Percentiles rank a stretch among this genome's conserved stretches.
phyloP scores from a whole-genome alignment of 2,113 vertebrate genomes.

The Tetrax tetrax region DNA sequence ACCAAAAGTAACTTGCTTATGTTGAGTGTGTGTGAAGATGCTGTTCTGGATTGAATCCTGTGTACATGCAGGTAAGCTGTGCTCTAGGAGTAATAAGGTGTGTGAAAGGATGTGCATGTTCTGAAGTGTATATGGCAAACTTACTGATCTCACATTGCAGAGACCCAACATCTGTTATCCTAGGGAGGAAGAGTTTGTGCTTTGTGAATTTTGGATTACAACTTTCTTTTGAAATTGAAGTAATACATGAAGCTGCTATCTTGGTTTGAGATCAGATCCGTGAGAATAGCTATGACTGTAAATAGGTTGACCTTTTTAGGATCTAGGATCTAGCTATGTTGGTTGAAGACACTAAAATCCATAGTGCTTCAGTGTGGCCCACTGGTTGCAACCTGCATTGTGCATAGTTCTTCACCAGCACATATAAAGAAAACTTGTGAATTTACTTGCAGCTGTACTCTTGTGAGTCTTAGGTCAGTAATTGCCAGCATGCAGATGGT shows the following conservation, averaged over 20 bases:
- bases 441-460: not conserved
- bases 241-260: not conserved
- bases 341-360: not conserved
- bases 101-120: not conserved
- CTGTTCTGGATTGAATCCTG: not conserved
- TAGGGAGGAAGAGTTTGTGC: not conserved
- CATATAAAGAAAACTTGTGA: not conserved
- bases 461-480: not conserved
- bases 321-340: not conserved
- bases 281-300: not conserved
- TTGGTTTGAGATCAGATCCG: not conserved
- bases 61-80: not conserved
- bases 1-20: not conserved
- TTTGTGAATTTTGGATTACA: not conserved
- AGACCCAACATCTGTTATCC: fast-evolving
- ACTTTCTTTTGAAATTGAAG: not conserved
- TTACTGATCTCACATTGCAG: not conserved
- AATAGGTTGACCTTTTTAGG: not conserved
- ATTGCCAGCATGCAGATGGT: not conserved
- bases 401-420: not conserved
- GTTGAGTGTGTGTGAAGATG: not conserved
- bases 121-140: not conserved
- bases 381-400: not conserved
- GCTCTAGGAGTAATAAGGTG: not conserved
- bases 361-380: not conserved